Evolutionary conservation across 2,113 vertebrate genomes (phyloP).

Genomic region (Sphyrna mokarran): DNA sequence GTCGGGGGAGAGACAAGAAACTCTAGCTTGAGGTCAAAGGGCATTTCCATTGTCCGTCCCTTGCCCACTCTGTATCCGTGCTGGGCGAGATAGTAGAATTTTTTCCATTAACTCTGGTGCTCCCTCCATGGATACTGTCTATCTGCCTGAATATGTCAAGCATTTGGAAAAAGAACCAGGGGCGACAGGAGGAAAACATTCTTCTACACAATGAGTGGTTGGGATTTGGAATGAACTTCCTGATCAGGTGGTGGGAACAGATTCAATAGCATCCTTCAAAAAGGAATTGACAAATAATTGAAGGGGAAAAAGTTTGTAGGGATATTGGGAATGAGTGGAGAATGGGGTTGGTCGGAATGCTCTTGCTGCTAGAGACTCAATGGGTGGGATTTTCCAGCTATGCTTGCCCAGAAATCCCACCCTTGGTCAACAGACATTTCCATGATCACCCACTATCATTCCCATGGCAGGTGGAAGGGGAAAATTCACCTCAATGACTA

Average conservation of each 20-base stretch:
- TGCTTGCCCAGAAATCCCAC: too few species aligned
- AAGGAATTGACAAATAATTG: background rate
- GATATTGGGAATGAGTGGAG: background rate
- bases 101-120: too few species aligned
- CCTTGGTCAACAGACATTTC: too few species aligned
- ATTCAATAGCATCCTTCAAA: background rate
- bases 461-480: too few species aligned
- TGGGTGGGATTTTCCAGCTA: background rate
- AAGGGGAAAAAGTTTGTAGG: background rate
- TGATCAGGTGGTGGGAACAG: background rate
- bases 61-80: too few species aligned
- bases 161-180: background rate
- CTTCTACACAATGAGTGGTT: background rate
- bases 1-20: too few species aligned
- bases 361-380: background rate
- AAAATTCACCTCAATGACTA: too few species aligned
- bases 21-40: too few species aligned
- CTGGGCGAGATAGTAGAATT: too few species aligned
- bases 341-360: background rate
- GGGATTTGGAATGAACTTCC: background rate
- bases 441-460: too few species aligned
- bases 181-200: background rate
- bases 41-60: too few species aligned
- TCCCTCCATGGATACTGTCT: background rate
- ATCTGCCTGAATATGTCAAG: background rate